Base-by-base conservation (phyloP, 2,797 vertebrate genomes). In the Rhinella marina region DNA sequence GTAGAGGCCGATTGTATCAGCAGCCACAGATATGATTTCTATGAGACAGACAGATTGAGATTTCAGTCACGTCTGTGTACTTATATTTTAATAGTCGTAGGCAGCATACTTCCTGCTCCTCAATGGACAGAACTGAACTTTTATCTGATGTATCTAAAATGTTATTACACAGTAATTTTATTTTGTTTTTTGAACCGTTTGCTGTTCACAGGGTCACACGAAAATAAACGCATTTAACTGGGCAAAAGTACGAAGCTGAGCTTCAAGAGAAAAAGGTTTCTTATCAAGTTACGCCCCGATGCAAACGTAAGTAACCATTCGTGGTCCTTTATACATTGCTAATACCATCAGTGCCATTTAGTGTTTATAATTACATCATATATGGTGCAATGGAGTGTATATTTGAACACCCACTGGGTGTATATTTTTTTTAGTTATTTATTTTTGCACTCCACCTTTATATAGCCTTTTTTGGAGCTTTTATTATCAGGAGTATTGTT, bases 191-290 rank as follows among this genome's bases (percentile, higher is more conserved):
- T 72, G 48, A 62, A 19, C 21, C 23, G 4, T 75, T 25, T 76
- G 11, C 32, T 52, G 64, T 86, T 75, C 89, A 21, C 88, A 99
- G 98, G 97, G 97, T 91, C 96, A 97, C 92, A 99, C 97, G 5
- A 98, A 95, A 94, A 99, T 99, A 91, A 99, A 99, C 88, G 96
- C 96, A 91, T 99, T 99, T 93, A 99, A 98, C 92, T 99, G 98
- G 98, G 97, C 98, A 75, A 99, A 98, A 93, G 96, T 99, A 88
- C 97, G 98, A 82, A 99, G 92, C 95, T 99, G 94, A 99, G 98
- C 93, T 99, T 99, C 95, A 99, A 99, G 95, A 96, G 98, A 90
- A 99, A 99, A 88, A 96, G 98, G 64, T 99, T 99, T 92, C 98
- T 99, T 82, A 97, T 99, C 92, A 99, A 99, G 90, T 94, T 99